phyloP scores from a whole-genome alignment of 1,140 invertebrate genomes.

The Zaprionus camerounensis region DNA sequence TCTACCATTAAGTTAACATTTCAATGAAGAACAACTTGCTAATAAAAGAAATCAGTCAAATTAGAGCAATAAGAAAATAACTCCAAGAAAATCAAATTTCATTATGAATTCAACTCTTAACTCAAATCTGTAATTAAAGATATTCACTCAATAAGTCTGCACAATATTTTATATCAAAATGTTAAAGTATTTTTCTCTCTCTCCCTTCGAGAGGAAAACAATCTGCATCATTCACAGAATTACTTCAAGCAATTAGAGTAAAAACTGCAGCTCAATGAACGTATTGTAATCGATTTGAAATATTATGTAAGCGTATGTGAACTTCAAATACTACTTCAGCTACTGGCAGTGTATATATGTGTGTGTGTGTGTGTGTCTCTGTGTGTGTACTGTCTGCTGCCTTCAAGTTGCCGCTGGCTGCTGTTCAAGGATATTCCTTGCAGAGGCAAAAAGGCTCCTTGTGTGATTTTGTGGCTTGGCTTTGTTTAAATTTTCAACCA shows the following conservation, averaged over 20 bases:
- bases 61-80: too few species aligned
- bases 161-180: not conserved
- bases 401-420: conserved; percentile 15
- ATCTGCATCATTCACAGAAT: not conserved
- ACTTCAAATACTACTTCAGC: conserved; percentile 17
- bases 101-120: not conserved
- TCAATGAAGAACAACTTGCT: too few species aligned
- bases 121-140: not conserved
- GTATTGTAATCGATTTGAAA: conserved; percentile 2
- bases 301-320: conserved; percentile 26
- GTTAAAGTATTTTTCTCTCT: not conserved
- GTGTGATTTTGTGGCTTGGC: conserved; percentile 55
- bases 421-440: conserved; percentile 42
- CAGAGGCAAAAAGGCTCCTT: conserved; percentile 36
- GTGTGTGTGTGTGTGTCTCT: not conserved
- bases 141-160: not conserved
- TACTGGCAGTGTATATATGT: not conserved
- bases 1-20: too few species aligned
- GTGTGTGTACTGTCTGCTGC: conserved; percentile 1
- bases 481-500: conserved; percentile 77
- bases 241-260: conserved; percentile 4
- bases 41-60: too few species aligned
- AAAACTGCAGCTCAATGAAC: not conserved
- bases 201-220: not conserved
- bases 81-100: too few species aligned